phyloP scores from a whole-genome alignment of 1,140 invertebrate species.

The Dreissena polymorpha region DNA sequence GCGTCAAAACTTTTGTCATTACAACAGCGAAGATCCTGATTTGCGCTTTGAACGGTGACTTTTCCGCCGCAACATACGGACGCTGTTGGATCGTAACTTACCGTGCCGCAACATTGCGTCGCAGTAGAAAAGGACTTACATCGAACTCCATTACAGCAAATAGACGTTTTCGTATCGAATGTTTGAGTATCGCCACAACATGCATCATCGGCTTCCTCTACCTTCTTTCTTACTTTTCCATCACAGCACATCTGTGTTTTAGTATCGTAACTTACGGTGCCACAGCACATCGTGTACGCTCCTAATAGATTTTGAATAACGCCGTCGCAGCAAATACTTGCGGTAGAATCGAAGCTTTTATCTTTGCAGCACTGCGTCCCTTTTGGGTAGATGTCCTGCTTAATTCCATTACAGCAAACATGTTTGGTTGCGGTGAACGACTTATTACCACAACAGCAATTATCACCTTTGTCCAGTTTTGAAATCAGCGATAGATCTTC shows the following conservation, averaged over 20 bases:
- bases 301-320: conserved; percentile 8
- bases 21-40: conserved; percentile 11
- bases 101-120: conserved; percentile 24
- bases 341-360: conserved; percentile 21
- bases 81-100: conserved; percentile 14
- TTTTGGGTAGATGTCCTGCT: not conserved
- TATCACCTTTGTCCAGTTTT: conserved; percentile 2
- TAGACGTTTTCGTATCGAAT: conserved; percentile 24
- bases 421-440: conserved; percentile 6
- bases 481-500: not conserved
- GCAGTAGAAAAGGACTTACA: not conserved
- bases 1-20: conserved; percentile 12
- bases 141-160: conserved; percentile 26
- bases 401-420: conserved; percentile 10
- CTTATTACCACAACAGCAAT: conserved; percentile 32
- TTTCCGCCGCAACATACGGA: conserved; percentile 20
- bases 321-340: conserved; percentile 18
- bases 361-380: conserved; percentile 15
- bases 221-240: conserved; percentile 13
- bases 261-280: conserved; percentile 18
- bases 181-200: conserved; percentile 36
- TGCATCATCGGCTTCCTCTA: not conserved
- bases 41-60: not conserved
- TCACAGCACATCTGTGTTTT: conserved; percentile 22
- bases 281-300: conserved; percentile 30